phyloP scores from a whole-genome alignment of 92 coral and sea anemone species.

The Paragorgia papillata region DNA sequence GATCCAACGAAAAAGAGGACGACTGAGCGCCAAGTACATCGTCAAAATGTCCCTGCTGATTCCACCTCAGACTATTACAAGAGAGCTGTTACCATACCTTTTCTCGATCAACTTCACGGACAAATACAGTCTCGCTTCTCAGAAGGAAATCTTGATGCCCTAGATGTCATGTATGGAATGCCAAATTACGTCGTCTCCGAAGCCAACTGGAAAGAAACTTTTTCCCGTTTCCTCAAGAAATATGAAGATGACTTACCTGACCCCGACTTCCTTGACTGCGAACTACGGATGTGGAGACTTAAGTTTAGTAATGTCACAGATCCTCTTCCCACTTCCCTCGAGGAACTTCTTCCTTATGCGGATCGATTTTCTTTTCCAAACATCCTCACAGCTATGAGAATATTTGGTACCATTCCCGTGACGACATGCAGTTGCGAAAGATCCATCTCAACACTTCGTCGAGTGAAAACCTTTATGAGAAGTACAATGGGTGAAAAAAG shows the following conservation, averaged over 20 bases:
- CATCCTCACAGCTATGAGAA: constrained; percentile 30
- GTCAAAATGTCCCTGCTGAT: constrained; percentile 46
- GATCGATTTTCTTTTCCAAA: too few species aligned
- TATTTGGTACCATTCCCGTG: constrained; percentile 55
- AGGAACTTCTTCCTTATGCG: constrained; percentile 32
- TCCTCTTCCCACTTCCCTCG: constrained; percentile 41
- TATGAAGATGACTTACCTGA: constrained; percentile 53
- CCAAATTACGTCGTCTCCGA: constrained; percentile 25
- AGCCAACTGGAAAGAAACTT: constrained; percentile 41
- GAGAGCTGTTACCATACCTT: constrained; percentile 47
- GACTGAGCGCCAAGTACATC: constrained; percentile 32
- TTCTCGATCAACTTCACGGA: constrained; percentile 43
- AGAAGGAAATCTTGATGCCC: constrained; percentile 46
- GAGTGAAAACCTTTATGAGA: constrained; percentile 43
- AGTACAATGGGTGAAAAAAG: constrained; percentile 55
- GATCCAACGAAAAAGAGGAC: constrained; percentile 23
- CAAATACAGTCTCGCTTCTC: constrained; percentile 51
- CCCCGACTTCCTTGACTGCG: constrained; percentile 50
- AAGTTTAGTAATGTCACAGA: constrained; percentile 16
- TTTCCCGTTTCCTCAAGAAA: constrained; percentile 44
- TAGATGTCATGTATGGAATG: constrained; percentile 45
- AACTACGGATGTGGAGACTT: constrained; percentile 45
- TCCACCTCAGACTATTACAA: constrained; percentile 36
- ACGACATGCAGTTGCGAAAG: constrained; percentile 51
- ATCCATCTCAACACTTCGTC: constrained; percentile 55